Evolutionary conservation across 2,797 vertebrate species (phyloP), one percentile per base, ranked within the genome.

Genomic region (Hyperoplus lanceolatus): DNA sequence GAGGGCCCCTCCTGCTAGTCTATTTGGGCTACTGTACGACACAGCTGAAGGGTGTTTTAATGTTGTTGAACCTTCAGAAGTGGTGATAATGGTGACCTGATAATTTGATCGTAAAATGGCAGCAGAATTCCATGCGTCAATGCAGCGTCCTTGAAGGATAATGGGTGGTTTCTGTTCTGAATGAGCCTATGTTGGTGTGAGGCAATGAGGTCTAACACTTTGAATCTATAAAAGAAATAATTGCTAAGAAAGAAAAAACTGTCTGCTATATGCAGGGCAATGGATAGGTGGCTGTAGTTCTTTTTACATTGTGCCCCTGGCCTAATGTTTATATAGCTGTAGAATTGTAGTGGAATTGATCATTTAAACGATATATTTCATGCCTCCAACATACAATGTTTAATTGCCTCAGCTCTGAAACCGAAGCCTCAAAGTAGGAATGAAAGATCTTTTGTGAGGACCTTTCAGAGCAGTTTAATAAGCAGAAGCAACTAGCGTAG

Each of bases 211-310:
- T 77, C 89, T 73, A 77, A 76, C 64, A 59, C 79, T 86, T 85
- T 83, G 75, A 92, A 93, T 92, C 86, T 80, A 91, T 91, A 91
- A 87, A 90, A 91, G 57, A 91, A 89, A 75, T 90, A 90, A 94
- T 93, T 94, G 90, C 77, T 82, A 81, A 83, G 87, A 82, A 86
- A 84, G 80, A 89, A 87, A 87, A 80, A 79, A 86, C 79, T 80
- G 76, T 77, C 84, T 82, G 65, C 67, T 81, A 58, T 74, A 79
- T 67, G 72, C 67, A 74, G 71, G 68, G 54, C 75, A 86, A 73
- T 86, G 79, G 61, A 83, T 88, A 73, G 70, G 66, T 14, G 36
- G 59, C 76, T 86, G 66, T 8, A 45, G 67, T 59, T 85, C 75
- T 71, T 50, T 84, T 83, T 85, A 63, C 79, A 51, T 85, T 80